Evolutionary conservation across 1,140 invertebrate species (phyloP).

Genomic region (honey bee (Apis mellifera)): Amel_HAv3.1 CM009941.2:9938501-9939000

Average conservation of each 20-base stretch:
- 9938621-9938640: conserved; percentile 1
- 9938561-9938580: background rate
- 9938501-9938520: background rate
- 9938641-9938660: background rate
- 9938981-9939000: conserved; percentile 36
- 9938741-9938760: conserved; percentile 22
- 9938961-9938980: conserved; percentile 45
- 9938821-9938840: background rate
- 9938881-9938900: background rate
- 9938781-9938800: background rate
- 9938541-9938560: background rate
- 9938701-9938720: background rate
- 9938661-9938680: conserved; percentile 1
- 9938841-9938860: background rate
- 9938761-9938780: background rate
- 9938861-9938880: background rate
- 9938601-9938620: background rate
- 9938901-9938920: conserved; percentile 10
- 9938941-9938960: conserved; percentile 39
- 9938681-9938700: conserved; percentile 3
- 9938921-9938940: background rate
- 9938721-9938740: background rate
- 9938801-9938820: background rate
- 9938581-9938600: background rate
- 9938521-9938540: background rate